Evolutionary conservation across 2,888 invertebrate species (phyloP).

Genomic region (Rhingia campestris): DNA sequence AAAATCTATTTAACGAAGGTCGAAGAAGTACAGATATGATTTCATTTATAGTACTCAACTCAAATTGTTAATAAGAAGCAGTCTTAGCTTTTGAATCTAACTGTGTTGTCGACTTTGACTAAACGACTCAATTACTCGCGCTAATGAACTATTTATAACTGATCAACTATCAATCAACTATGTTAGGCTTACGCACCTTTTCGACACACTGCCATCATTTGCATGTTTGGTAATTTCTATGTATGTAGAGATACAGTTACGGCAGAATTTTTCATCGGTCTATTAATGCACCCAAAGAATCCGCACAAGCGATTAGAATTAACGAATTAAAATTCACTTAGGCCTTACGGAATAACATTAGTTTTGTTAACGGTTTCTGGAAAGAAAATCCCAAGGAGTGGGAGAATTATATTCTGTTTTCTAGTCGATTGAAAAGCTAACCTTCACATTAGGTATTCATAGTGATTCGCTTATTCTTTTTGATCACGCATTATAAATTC

Average conservation of each 20-base stretch:
- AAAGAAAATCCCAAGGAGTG: conserved; percentile 1
- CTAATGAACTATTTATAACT: neutral
- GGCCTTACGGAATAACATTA: neutral
- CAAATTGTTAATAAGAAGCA: no score
- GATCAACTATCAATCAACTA: neutral
- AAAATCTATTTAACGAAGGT: no score
- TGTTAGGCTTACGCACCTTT: no score
- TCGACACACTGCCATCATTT: neutral
- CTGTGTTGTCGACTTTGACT: no score
- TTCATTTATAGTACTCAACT: no score
- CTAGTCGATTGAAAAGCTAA: conserved; percentile 10
- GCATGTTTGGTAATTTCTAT: conserved; percentile 17
- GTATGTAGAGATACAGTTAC: conserved; percentile 16
- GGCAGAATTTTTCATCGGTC: conserved; percentile 13
- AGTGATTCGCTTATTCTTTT: conserved; percentile 21
- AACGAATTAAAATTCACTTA: conserved; percentile 21
- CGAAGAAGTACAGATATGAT: no score
- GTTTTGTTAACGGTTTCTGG: conserved; percentile 5
- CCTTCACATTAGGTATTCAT: conserved; percentile 22
- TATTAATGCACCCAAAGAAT: conserved; percentile 12
- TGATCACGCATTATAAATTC: conserved; percentile 55
- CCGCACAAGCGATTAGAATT: neutral
- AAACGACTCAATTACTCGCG: no score
- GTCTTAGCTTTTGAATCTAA: no score
- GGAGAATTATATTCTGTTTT: neutral